phyloP scores from a whole-genome alignment of 2,888 invertebrate species.

The Tillus elongatus region DNA sequence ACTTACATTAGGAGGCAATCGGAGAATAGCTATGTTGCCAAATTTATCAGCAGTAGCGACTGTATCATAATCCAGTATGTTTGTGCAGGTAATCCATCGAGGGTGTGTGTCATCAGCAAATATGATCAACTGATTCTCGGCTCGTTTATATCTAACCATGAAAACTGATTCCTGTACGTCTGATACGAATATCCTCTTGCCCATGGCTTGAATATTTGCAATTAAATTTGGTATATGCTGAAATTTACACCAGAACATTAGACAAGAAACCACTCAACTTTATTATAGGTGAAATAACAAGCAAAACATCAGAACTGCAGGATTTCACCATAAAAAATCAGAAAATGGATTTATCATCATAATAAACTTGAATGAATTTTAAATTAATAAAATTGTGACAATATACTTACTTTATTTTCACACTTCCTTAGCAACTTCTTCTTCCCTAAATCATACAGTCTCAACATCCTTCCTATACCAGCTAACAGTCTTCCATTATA shows the following conservation, averaged over 20 bases:
- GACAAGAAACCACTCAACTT: constrained; percentile 11
- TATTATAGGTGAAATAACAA: neutral
- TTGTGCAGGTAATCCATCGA: constrained; percentile 88
- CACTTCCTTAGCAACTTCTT: constrained; percentile 94
- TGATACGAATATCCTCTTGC: constrained; percentile 87
- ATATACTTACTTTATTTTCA: constrained; percentile 74
- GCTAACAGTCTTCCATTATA: constrained; percentile 88
- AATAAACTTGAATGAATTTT: constrained; percentile 1
- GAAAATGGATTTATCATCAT: constrained; percentile 29
- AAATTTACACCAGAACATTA: too few relatives aligned
- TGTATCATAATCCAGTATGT: constrained; percentile 91
- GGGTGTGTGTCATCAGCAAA: constrained; percentile 99
- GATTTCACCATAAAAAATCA: constrained; percentile 28
- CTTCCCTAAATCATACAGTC: constrained; percentile 94
- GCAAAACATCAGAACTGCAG: constrained; percentile 34
- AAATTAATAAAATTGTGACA: constrained; percentile 1
- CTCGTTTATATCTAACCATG: constrained; percentile 87
- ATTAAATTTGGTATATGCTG: constrained; percentile 93
- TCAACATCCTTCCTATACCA: constrained; percentile 83
- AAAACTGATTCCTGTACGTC: constrained; percentile 97
- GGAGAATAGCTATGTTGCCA: constrained; percentile 79
- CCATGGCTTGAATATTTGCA: constrained; percentile 86
- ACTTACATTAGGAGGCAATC: constrained; percentile 81
- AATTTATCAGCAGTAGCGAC: constrained; percentile 96
- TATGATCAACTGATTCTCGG: constrained; percentile 94